Percentiles rank a stretch among this genome's conserved stretches.
These are phyloP conservation scores for Anthopleura sola DNA, from an alignment of 64 coral and sea anemone genomes.

Conservation along the genomic window DNA sequence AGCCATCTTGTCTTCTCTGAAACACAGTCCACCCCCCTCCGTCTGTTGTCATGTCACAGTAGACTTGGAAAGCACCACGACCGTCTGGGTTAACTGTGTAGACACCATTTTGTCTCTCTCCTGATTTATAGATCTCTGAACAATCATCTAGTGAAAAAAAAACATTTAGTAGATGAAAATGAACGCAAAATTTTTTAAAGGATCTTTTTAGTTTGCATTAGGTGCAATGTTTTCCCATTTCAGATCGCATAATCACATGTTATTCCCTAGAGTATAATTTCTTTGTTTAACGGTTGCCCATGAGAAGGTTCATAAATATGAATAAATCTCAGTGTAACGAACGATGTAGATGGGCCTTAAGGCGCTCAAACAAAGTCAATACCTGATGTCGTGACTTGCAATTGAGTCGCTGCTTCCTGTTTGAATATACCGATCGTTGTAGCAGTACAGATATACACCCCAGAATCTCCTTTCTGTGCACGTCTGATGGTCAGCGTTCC, in stretches of 20 bases:
- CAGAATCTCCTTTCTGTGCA: not conserved
- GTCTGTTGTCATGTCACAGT: conserved; percentile 15
- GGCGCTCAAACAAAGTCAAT: too few species aligned
- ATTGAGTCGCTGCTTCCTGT: not conserved
- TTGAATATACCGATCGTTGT: conserved; percentile 29
- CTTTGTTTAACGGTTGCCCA: too few species aligned
- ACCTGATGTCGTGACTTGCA: not conserved
- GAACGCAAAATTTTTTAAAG: too few species aligned
- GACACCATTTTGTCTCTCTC: not conserved
- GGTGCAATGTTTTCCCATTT: too few species aligned
- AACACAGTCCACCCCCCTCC: conserved; percentile 33
- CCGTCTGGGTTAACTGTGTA: conserved; percentile 11
- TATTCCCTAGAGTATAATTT: too few species aligned
- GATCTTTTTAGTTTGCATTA: too few species aligned
- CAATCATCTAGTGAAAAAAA: not conserved
- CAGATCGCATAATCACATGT: too few species aligned
- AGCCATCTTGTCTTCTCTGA: conserved; percentile 2
- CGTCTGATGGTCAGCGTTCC: conserved; percentile 14
- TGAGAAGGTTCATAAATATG: too few species aligned
- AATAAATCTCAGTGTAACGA: too few species aligned
- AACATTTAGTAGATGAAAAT: too few species aligned
- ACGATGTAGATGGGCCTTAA: too few species aligned
- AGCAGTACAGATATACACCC: conserved; percentile 35
- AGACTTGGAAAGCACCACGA: not conserved
- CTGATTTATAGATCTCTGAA: conserved; percentile 10